Conservation (phyloP, 2,888 invertebrate genomes). For the Seira sanloemensis region DNA sequence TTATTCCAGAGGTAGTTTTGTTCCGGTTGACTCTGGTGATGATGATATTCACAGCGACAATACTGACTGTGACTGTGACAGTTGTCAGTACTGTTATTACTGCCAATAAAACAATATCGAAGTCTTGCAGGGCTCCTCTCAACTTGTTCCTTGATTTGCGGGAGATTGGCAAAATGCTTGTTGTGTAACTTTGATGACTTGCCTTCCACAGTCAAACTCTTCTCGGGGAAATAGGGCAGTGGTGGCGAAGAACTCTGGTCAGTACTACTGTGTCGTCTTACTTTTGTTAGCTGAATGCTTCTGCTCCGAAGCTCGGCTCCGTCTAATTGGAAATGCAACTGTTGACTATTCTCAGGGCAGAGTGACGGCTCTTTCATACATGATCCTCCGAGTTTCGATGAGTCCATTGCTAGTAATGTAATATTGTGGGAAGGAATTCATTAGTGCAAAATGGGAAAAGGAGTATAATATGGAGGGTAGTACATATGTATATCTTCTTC, state of each 20-base stretch:
- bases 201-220: constrained; percentile 46
- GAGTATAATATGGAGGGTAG: neutral
- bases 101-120: neutral
- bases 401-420: neutral
- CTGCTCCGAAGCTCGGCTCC: neutral
- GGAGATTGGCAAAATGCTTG: constrained; percentile 54
- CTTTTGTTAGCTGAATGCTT: neutral
- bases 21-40: neutral
- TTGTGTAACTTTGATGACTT: constrained; percentile 62
- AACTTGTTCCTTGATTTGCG: constrained; percentile 11
- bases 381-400: constrained; percentile 52
- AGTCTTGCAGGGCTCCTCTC: neutral
- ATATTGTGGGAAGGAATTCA: constrained; percentile 26
- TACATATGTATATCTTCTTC: neutral
- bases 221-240: neutral
- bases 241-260: neutral
- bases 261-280: neutral
- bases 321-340: constrained; percentile 52
- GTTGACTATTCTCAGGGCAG: constrained; percentile 39
- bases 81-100: constrained; percentile 18
- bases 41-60: neutral
- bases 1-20: constrained; percentile 29
- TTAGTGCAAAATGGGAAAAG: constrained; percentile 8
- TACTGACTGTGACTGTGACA: constrained; percentile 13
- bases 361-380: constrained; percentile 51